Evolutionary conservation across 2,797 vertebrate species (phyloP), one percentile per base, ranked within the genome.

Genomic region (Tragopan temminckii): DNA sequence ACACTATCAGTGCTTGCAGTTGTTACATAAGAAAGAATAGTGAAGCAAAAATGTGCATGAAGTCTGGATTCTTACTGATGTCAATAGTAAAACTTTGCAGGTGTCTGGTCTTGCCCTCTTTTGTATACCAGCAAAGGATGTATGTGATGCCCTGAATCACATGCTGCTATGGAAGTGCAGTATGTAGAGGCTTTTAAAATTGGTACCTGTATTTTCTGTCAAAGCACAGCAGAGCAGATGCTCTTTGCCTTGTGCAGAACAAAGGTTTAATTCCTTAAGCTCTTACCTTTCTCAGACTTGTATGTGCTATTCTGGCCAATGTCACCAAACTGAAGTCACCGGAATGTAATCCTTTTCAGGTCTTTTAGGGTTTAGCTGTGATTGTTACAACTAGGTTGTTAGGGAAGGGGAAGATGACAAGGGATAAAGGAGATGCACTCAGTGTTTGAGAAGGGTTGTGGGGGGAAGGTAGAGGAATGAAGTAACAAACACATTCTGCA

Each of bases 351-450:
- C 71, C 46, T 62, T 10, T 23, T 72, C 36, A 67, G 52, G 13
- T 86, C n/a, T 81, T 55, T 61, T 52, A 27, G n/a, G 43, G 71
- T 86, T 94, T 87, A 85, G 68, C 31, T 64, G 4, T 43, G 38
- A 72, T 80, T 67, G 59, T n/a, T 82, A 38, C 25, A 74, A 48
- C 48, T 43, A 50, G n/a, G 43, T 33, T 85, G 70, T 84, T 80
- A 77, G 19, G 43, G 57, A 94, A 31, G 0, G 0, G 16, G 67
- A 74, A 48, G 50, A 78, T 68, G 40, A 48, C 36, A 80, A 75
- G 27, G 40, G 58, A 83, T 92, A 81, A 87, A 67, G 53, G 29
- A 77, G 3, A 38, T 38, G 23, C 64, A 31, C 36, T 90, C 31
- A 52, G 40, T 86, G 81, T 81, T 88, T 48, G 78, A 1, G 45